These are phyloP conservation scores for Drosophila melanica DNA, from an alignment of 1,140 invertebrate species.

Conservation along the genomic window DNA sequence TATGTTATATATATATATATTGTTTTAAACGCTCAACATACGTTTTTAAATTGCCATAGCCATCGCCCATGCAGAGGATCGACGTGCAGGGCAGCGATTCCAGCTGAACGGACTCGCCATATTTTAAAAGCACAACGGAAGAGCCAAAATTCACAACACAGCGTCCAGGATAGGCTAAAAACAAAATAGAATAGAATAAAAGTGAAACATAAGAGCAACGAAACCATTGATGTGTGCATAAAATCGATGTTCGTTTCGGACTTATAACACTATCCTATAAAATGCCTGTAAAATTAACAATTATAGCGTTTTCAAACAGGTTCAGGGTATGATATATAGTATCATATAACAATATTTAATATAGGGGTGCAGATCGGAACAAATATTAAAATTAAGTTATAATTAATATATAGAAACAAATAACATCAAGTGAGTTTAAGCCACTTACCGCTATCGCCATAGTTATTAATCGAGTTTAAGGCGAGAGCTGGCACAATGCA, in stretches of 20 bases:
- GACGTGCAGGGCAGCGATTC: conserved; percentile 34
- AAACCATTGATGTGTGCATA: too few species aligned
- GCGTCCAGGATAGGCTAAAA: conserved; percentile 47
- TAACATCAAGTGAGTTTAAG: too few species aligned
- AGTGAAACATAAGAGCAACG: neutral
- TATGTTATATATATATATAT: neutral
- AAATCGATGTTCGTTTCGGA: too few species aligned
- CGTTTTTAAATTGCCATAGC: conserved; percentile 51
- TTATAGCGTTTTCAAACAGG: too few species aligned
- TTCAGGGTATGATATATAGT: too few species aligned
- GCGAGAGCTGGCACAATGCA: neutral
- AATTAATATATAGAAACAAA: too few species aligned
- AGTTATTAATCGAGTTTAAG: conserved; percentile 34
- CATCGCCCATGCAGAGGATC: conserved; percentile 48
- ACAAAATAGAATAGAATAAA: neutral
- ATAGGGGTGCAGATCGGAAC: too few species aligned
- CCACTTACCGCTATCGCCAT: conserved; percentile 40
- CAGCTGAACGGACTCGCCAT: conserved; percentile 24
- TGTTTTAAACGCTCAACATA: conserved; percentile 20
- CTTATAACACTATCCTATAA: too few species aligned
- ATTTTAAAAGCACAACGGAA: conserved; percentile 21
- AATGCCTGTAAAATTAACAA: too few species aligned
- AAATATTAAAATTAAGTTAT: too few species aligned
- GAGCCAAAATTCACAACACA: conserved; percentile 55
- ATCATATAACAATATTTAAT: too few species aligned